These are phyloP conservation scores for Danio choprae DNA, from an alignment of 2,797 vertebrate genomes.

Conservation along the genomic window DNA sequence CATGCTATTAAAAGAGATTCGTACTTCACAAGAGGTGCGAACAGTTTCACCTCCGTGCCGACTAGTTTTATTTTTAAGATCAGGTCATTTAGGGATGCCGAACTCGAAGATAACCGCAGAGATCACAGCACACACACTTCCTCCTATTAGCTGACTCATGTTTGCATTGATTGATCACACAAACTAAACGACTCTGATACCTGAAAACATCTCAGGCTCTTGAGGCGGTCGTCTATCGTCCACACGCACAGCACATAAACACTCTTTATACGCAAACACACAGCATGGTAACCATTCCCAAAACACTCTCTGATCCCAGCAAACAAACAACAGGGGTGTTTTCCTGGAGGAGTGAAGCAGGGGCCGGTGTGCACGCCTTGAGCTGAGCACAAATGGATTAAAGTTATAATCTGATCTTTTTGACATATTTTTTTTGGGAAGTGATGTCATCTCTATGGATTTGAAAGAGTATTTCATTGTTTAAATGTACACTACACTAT, in stretches of 20 bases:
- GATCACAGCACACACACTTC: not conserved
- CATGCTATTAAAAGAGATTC: not conserved
- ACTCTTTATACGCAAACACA: not conserved
- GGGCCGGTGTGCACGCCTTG: not conserved
- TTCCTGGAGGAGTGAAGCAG: slow-evolving; percentile 19
- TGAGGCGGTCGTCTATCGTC: slow-evolving; percentile 10
- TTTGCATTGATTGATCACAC: slow-evolving; percentile 31
- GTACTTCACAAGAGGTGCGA: not conserved
- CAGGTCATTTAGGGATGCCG: not conserved
- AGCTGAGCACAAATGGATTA: not conserved
- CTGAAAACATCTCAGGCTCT: slow-evolving; percentile 22
- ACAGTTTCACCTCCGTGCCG: not conserved
- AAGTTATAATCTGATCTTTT: slow-evolving; percentile 2
- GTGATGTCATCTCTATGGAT: not conserved
- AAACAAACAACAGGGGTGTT: slow-evolving; percentile 37
- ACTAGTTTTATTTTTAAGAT: slow-evolving; percentile 18
- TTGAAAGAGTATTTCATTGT: not conserved
- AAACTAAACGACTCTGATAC: slow-evolving; percentile 4
- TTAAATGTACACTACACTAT: no score
- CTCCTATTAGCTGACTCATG: slow-evolving; percentile 21
- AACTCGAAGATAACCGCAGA: slow-evolving; percentile 25
- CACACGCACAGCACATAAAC: slow-evolving; percentile 12
- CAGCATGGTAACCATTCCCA: slow-evolving; percentile 26
- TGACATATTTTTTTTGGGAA: not conserved
- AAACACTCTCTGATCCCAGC: not conserved